Base-by-base conservation (phyloP, 2,113 vertebrate species). In the Shinisaurus crocodilurus region DNA sequence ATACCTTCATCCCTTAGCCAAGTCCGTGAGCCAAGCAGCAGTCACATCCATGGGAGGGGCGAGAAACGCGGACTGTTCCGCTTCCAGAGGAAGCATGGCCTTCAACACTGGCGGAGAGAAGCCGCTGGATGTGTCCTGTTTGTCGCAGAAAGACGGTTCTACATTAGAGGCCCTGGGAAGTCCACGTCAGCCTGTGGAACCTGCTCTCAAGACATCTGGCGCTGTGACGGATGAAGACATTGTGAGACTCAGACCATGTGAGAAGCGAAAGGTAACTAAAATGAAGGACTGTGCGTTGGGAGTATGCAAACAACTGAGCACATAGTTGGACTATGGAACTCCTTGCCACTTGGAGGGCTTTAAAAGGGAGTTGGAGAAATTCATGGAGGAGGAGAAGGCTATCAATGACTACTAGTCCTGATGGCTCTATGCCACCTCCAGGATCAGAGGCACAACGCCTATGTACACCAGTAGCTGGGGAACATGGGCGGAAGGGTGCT, bases 241-340 rank as follows among this genome's bases (percentile, higher is more conserved):
- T 37, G 96, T 98, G 84, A 99, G 98, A 93, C 93, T 99, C 84
- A 96, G 98, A 18, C 92, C 93, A 0, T 97, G 96, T 92, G 99
- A 99, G 96, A 99, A 98, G 97, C 99, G 97, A 91, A 98, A 95
- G 97, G 99, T 99, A 91, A 2, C 88, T 87, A 0, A 40, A 48
- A 3, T 48, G 12, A 57, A 43, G 27, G 27, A 23, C 27, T 6
- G 60, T 60, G 3, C 9, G 8, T 25, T 25, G 2, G 8, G 63
- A 20, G 18, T 3, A 32, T 13, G 45, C 40, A 25, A 37, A 3
- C 43, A 29, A 43, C 20, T n/a, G n/a, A n/a, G n/a, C 20, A 9
- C 7, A 6, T 27, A 18, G 25, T 13, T 43, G n/a, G n/a, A n/a
- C n/a, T n/a, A n/a, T n/a, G n/a, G n/a, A n/a, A n/a, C n/a, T n/a